Conservation (phyloP, 2,888 invertebrate species). For the Pachliopta kotzebuea region DNA sequence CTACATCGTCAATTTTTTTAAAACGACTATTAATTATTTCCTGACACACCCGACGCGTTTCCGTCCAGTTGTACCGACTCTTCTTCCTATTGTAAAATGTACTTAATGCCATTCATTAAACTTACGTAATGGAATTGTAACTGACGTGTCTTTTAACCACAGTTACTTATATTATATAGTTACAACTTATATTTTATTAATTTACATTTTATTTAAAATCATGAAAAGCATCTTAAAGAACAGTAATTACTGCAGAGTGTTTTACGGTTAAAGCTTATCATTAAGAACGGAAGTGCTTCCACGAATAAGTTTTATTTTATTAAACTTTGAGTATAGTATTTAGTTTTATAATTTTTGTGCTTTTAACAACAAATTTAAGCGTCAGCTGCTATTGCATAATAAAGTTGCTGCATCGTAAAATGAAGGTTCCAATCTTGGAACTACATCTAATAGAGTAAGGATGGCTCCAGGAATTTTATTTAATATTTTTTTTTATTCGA, state of each 20-base stretch:
- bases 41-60: constrained; percentile 54
- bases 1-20: constrained; percentile 60
- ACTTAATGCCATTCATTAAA: constrained; percentile 40
- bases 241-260: background rate
- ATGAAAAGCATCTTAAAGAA: constrained; percentile 11
- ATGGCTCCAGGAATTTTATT: too few species aligned
- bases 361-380: too few species aligned
- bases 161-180: background rate
- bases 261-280: constrained; percentile 2
- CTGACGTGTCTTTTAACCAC: background rate
- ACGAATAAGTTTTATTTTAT: background rate
- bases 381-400: too few species aligned
- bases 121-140: constrained; percentile 3
- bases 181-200: too few species aligned
- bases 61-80: constrained; percentile 44
- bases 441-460: too few species aligned
- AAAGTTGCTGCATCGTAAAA: too few species aligned
- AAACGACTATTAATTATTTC: constrained; percentile 61
- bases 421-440: too few species aligned
- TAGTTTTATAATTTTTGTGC: background rate
- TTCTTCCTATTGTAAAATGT: constrained; percentile 38
- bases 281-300: background rate
- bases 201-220: background rate
- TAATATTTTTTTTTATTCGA: too few species aligned
- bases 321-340: background rate